Evolutionary conservation across 2,797 vertebrate species (phyloP), one percentile per base, ranked within the genome.

Genomic region (Babyrousa celebensis): DNA sequence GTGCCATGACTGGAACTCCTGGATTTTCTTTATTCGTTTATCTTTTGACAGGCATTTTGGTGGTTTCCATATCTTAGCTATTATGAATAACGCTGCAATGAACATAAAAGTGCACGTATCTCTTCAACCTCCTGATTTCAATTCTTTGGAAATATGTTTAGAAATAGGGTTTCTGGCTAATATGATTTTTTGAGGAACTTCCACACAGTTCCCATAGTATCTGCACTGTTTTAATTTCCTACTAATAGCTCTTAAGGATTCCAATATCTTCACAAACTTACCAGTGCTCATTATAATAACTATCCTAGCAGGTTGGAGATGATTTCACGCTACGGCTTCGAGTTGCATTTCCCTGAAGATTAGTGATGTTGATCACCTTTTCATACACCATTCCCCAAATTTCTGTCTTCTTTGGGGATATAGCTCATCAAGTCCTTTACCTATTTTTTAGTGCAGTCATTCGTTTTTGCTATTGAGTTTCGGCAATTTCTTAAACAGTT

Each of bases 281-380:
- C 14, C 56, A 79, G 14, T 10, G n/a, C 2, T 56, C 63, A 2
- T 17, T 85, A 17, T 68, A 89, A 77, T 78, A 78, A 17, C 9
- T 25, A 23, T 84, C 21, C 27, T 48, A 70, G 89, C 12, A 54
- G 23, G 20, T 62, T 25, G 68, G 63, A 78, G n/a, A 15, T 68
- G 21, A 10, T 80, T 82, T n/a, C 32, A 65, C 67, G 32, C 32
- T 54, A 4, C 23, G 60, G 15, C 52, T 77, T 75, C 52, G n/a
- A 29, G 70, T 52, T 94, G 18, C 10, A 94, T 40, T 85, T 77
- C 17, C 32, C 72, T 68, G 72, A 71, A 78, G 54, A 85, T 77
- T 40, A 63, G 63, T 62, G 63, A 78, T 36, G 20, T 71, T n/a
- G 5, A n/a, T 15, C 12, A 94, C 3, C 10, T 70, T 90, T 85